These are phyloP conservation scores for Agrochola lota DNA, from an alignment of 2,888 invertebrate genomes.

Conservation along the genomic window DNA sequence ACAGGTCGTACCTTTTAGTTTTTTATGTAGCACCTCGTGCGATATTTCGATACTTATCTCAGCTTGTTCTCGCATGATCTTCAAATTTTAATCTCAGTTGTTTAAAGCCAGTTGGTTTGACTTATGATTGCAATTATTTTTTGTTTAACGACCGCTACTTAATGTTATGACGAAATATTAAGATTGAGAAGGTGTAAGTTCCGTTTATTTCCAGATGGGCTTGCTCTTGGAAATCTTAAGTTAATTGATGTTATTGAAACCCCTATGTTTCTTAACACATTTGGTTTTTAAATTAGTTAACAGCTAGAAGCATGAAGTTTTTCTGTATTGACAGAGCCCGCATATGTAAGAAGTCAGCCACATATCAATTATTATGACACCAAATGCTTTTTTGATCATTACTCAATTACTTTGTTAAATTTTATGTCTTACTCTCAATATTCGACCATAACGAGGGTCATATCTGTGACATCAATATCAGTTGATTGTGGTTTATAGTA, in stretches of 20 bases:
- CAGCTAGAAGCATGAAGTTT: conserved; percentile 48
- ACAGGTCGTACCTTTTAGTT: conserved; percentile 83
- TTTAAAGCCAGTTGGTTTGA: conserved; percentile 50
- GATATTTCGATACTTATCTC: conserved; percentile 77
- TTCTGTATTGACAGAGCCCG: conserved; percentile 79
- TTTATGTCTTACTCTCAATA: conserved; percentile 82
- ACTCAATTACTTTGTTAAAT: conserved; percentile 83
- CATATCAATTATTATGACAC: conserved; percentile 89
- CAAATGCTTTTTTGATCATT: conserved; percentile 82
- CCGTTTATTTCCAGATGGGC: conserved; percentile 12
- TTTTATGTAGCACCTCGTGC: conserved; percentile 83
- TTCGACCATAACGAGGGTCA: conserved; percentile 66
- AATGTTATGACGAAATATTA: conserved; percentile 24
- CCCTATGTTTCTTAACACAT: conserved; percentile 80
- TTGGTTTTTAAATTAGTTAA: conserved; percentile 83
- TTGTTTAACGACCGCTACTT: conserved; percentile 37
- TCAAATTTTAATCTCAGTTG: conserved; percentile 64
- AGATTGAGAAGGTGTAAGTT: conserved; percentile 27
- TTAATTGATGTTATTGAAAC: conserved; percentile 72
- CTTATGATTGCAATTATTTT: conserved; percentile 45
- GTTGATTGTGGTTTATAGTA: conserved; percentile 40
- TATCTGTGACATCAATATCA: conserved; percentile 53
- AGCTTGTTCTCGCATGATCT: conserved; percentile 64
- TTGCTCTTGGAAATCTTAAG: conserved; percentile 29
- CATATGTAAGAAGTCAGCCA: conserved; percentile 83